Conservation (phyloP, 1,140 invertebrate genomes). For the Brachionus paranguensis region DNA sequence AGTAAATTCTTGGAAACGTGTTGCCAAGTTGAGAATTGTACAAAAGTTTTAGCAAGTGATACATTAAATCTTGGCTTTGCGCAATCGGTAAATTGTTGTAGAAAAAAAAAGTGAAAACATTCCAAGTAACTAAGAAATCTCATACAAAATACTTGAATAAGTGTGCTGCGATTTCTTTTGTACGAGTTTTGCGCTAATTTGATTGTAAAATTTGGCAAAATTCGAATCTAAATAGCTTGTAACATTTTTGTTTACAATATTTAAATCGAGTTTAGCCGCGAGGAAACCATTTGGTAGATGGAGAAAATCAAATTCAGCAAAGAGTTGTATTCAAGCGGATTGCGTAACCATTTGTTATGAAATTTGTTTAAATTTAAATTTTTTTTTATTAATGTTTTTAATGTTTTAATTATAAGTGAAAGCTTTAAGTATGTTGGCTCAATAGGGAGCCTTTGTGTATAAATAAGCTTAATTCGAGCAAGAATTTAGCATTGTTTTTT, state of each 20-base stretch:
- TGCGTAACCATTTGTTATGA: background rate
- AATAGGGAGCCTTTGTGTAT: background rate
- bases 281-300: constrained; percentile 2
- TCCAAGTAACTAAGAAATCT: background rate
- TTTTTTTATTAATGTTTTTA: background rate
- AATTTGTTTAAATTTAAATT: background rate
- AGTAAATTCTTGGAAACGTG: background rate
- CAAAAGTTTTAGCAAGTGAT: background rate
- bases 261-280: background rate
- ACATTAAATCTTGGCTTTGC: background rate
- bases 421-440: background rate
- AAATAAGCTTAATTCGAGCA: background rate
- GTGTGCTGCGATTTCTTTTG: constrained; percentile 4
- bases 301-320: background rate
- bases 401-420: background rate
- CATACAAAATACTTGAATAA: background rate
- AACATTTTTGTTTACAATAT: constrained; percentile 32
- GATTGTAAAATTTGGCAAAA: background rate
- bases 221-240: background rate
- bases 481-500: background rate
- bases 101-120: background rate
- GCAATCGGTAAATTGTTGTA: background rate
- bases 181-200: background rate
- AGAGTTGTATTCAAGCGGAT: background rate
- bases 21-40: background rate